These are phyloP conservation scores for Limonius californicus DNA, from an alignment of 1,140 invertebrate genomes.

Conservation along the genomic window DNA sequence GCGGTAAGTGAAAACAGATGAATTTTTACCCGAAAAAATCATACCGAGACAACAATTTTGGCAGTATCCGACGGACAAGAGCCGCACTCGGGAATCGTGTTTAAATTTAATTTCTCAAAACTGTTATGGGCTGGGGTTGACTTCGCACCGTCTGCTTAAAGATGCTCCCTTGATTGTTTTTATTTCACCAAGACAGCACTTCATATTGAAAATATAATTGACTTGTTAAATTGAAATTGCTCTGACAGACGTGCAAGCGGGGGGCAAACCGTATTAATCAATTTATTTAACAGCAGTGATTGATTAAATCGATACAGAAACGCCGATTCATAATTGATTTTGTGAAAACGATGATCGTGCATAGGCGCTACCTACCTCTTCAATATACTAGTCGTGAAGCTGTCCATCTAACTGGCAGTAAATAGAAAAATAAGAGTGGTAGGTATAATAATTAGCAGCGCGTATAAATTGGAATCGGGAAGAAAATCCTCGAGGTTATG, in stretches of 20 bases:
- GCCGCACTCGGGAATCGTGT: too few species aligned
- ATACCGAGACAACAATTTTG: too few species aligned
- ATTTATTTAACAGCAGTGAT: slow-evolving; percentile 38
- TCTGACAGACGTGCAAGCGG: slow-evolving; percentile 31
- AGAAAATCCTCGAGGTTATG: too few species aligned
- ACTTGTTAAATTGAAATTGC: slow-evolving; percentile 44
- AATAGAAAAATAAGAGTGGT: background rate
- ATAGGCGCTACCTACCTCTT: background rate
- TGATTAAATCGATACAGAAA: slow-evolving; percentile 40
- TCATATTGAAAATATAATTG: slow-evolving; percentile 40
- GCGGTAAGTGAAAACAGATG: too few species aligned
- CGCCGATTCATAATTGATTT: slow-evolving; percentile 38
- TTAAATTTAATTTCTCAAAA: too few species aligned
- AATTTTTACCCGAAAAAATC: too few species aligned
- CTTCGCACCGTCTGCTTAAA: too few species aligned
- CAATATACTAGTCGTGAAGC: background rate
- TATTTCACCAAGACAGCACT: background rate
- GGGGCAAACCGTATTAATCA: slow-evolving; percentile 36
- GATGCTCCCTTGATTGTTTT: slow-evolving; percentile 1
- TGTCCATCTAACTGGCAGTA: background rate
- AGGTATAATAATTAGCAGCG: background rate
- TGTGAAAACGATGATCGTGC: slow-evolving; percentile 28
- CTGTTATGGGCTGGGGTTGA: too few species aligned
- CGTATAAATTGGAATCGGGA: too few species aligned
- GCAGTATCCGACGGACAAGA: too few species aligned